A percentile compares a stretch with the other conserved stretches of the same genome.
These are phyloP conservation scores for Siphamia tubifer DNA, from an alignment of 2,113 vertebrate species.

Conservation along the genomic window DNA sequence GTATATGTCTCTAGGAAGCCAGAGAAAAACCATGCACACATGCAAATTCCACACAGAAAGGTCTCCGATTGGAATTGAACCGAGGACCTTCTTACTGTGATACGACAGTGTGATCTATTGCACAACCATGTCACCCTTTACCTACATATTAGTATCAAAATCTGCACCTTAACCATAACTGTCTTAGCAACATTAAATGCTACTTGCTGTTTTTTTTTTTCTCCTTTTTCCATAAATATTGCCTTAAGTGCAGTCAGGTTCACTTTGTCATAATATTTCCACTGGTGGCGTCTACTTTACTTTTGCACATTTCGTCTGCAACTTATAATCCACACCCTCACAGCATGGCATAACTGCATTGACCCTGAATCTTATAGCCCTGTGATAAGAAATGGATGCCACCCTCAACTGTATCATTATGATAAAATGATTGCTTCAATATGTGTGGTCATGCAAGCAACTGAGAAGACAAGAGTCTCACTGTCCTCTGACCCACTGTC, in stretches of 20 bases:
- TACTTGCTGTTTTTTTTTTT: too few species aligned
- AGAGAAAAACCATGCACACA: too few species aligned
- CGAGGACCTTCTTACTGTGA: too few species aligned
- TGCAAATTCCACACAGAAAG: too few species aligned
- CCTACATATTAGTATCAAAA: too few species aligned
- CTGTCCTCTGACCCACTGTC: conserved; percentile 4
- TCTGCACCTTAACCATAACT: too few species aligned
- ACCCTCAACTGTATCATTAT: not conserved
- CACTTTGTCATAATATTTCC: not conserved
- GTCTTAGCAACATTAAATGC: too few species aligned
- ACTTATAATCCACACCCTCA: not conserved
- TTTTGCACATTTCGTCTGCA: not conserved
- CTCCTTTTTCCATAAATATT: not conserved
- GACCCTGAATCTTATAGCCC: not conserved
- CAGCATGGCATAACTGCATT: not conserved
- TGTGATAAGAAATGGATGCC: conserved; percentile 3
- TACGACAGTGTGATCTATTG: too few species aligned
- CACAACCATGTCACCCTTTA: too few species aligned
- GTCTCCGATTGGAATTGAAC: too few species aligned
- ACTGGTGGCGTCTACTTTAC: not conserved
- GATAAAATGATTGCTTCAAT: not conserved
- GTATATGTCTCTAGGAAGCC: too few species aligned
- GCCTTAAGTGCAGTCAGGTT: not conserved
- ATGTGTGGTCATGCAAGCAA: conserved; percentile 4
- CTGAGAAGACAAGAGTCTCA: conserved; percentile 2